Conservation (phyloP, 2,888 invertebrate species). For the Arrhopalites spinosus region DNA sequence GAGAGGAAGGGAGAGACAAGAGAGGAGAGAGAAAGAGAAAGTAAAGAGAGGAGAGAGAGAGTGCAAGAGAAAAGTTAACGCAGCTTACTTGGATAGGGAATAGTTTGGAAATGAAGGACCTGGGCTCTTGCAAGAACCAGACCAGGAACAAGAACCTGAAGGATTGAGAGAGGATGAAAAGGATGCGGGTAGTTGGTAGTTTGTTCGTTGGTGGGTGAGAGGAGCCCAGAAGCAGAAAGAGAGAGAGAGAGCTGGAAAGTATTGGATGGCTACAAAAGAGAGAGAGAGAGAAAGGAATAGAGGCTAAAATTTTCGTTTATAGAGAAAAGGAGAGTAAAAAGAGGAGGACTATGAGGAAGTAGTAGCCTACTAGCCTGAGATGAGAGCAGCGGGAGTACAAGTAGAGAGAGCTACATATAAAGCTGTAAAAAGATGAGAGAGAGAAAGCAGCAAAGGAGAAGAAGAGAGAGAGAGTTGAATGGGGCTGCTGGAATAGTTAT, state of each 20-base stretch:
- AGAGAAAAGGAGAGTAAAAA: not conserved
- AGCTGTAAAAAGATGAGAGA: slow-evolving; percentile 29
- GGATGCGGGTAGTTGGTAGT: slow-evolving; percentile 29
- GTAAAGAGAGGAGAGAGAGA: not conserved
- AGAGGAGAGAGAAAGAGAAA: not conserved
- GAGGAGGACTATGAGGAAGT: not conserved
- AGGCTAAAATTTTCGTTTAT: not conserved
- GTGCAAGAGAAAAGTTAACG: not conserved
- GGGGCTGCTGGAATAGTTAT: not conserved
- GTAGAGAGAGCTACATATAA: no score
- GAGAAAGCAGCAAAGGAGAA: slow-evolving; percentile 9
- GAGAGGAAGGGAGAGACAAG: not conserved
- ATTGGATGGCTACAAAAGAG: slow-evolving; percentile 21
- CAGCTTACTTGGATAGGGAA: slow-evolving; percentile 9
- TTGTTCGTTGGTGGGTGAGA: slow-evolving; percentile 24
- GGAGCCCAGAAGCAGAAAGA: slow-evolving; percentile 25
- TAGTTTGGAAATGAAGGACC: slow-evolving; percentile 14
- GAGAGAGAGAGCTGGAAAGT: slow-evolving; percentile 27
- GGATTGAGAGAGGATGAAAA: slow-evolving; percentile 34
- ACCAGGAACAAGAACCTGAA: slow-evolving; percentile 16
- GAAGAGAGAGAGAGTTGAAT: slow-evolving; percentile 9
- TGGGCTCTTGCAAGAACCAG: slow-evolving; percentile 6
- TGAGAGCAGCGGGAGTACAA: not conserved
- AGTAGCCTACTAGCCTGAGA: not conserved
- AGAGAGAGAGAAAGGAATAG: slow-evolving; percentile 22